Base-by-base conservation (phyloP, 2,888 invertebrate species). In the Parnassius smintheus region DNA sequence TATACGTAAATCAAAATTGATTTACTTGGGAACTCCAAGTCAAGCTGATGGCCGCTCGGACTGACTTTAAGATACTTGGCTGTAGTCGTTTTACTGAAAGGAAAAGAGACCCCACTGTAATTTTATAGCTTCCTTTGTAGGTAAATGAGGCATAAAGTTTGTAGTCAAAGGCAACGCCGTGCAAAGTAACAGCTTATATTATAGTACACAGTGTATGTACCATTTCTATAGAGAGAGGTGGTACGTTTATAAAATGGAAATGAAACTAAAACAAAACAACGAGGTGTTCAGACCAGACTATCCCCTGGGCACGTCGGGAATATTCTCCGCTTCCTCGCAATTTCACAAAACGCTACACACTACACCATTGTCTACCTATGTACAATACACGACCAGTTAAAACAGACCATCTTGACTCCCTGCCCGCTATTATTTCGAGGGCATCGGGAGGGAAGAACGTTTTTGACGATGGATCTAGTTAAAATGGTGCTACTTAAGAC, bases 271-370 rank as follows among this genome's bases (percentile, higher is more conserved):
- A 79, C 73, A 76, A 80, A 77, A 80, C 74, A 85, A 85, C 80
- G 83, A 85, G 81, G 83, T 86, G 87, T 86, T 88, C 84, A 88
- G 89, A 79, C 83, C 85, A 85, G 85, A 85, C 72, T 78, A 77
- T 86, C 88, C 88, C 88, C 73, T 78, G 88, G 85, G 88, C 79
- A 75, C 75, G 73, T 66, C 72, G 76, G 71, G 75, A 75, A 78
- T 71, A 75, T 70, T 80, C 75, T 69, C 76, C 76, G 81, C 82
- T 83, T 86, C 85, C 86, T 85, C 80, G 86, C 88, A 87, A 88
- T 88, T 89, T 88, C 88, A 82, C 85, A 85, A 86, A 86, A 85
- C 74, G 78, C 81, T 73, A 80, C 81, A 85, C 74, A 80, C 76
- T 61, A 66, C 76, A 81, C 75, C 76, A 76, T 76, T 80, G 75